Evolutionary conservation across 2,797 vertebrate species (phyloP).

Genomic region (Percopsis omiscomaycus): DNA sequence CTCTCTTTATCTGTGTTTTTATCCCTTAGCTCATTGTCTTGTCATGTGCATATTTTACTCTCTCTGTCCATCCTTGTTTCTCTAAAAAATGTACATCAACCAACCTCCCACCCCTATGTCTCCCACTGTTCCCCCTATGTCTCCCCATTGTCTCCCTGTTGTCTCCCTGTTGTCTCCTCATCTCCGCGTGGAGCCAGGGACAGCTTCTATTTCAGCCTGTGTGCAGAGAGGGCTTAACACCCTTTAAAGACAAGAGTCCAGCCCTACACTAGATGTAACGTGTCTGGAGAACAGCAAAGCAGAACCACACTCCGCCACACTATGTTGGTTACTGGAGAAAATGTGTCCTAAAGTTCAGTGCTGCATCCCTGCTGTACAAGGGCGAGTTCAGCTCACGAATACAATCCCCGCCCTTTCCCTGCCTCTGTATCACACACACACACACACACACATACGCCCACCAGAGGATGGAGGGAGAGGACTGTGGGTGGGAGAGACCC

Average conservation of each 20-base stretch:
- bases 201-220: slow-evolving; percentile 23
- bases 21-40: not conserved
- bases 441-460: no score
- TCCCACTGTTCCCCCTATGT: slow-evolving; percentile 1
- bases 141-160: not conserved
- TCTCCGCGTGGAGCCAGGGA: not conserved
- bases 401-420: no score
- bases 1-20: slow-evolving; percentile 18
- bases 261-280: not conserved
- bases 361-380: no score
- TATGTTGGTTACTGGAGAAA: no score
- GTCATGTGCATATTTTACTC: slow-evolving; percentile 33
- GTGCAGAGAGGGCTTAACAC: slow-evolving; percentile 12
- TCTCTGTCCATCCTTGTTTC: slow-evolving; percentile 22
- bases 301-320: no score
- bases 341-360: no score
- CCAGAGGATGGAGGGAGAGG: not conserved
- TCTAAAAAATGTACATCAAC: not conserved
- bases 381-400: no score
- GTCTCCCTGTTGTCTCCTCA: slow-evolving; percentile 6
- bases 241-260: slow-evolving; percentile 20
- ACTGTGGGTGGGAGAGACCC: not conserved
- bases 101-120: slow-evolving; percentile 2
- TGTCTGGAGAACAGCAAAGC: no score
- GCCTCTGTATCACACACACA: no score